Conservation (phyloP, 2,113 vertebrate genomes). For the Strix uralensis region DNA sequence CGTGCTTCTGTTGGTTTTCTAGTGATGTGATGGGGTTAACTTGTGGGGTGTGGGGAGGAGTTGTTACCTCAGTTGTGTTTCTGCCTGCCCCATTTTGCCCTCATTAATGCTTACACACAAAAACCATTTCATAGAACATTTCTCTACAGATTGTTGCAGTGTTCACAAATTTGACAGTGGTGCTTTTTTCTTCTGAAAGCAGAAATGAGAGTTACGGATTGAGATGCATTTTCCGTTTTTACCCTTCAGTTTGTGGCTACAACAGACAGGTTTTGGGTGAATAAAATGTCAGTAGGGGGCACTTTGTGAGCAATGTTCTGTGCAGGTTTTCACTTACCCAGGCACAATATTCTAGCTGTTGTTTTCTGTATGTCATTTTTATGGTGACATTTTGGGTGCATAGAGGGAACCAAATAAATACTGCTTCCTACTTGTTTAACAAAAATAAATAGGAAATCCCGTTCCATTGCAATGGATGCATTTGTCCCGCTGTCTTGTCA, state of each 20-base stretch:
- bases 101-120: background rate
- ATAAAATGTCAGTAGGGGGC: background rate
- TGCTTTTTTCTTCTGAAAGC: background rate
- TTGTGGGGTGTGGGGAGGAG: background rate
- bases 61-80: background rate
- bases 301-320: background rate
- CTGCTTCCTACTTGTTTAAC: background rate
- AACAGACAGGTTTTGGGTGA: fast-evolving
- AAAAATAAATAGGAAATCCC: background rate
- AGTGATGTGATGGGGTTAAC: background rate
- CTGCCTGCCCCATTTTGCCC: background rate
- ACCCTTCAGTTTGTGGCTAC: background rate
- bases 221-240: background rate
- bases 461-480: background rate
- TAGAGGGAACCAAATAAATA: background rate
- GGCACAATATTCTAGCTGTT: background rate
- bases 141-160: background rate
- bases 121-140: fast-evolving
- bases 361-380: background rate
- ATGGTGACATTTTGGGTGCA: background rate
- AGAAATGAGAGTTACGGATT: background rate
- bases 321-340: background rate
- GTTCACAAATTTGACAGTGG: fast-evolving
- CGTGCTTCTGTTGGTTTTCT: background rate
- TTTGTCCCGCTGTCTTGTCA: background rate